phyloP scores from a whole-genome alignment of 2,113 vertebrate genomes.

The Macquaria ambigua region DNA sequence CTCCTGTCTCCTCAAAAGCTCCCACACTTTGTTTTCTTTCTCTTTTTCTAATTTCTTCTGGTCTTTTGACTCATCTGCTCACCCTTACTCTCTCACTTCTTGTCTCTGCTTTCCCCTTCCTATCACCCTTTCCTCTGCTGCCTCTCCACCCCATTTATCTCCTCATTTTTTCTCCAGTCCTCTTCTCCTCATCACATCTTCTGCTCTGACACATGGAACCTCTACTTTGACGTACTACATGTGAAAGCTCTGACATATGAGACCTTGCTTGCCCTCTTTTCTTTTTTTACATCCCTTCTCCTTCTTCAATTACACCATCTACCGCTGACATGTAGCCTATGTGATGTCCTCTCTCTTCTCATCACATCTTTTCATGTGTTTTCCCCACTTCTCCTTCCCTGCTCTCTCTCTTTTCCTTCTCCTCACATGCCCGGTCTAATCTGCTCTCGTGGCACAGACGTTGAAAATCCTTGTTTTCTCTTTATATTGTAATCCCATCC shows the following conservation, averaged over 20 bases:
- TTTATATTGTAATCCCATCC: slow-evolving; percentile 13
- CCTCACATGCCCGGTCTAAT: slow-evolving; percentile 8
- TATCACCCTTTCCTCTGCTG: not conserved
- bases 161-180: not conserved
- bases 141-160: not conserved
- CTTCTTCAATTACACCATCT: slow-evolving; percentile 39
- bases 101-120: not conserved
- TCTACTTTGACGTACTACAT: slow-evolving; percentile 27
- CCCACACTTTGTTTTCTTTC: not conserved
- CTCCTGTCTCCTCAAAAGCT: not conserved
- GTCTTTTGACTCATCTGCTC: not conserved
- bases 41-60: not conserved
- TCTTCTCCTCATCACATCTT: not conserved
- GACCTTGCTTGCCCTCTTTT: not conserved
- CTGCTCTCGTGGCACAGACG: not conserved
- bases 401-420: slow-evolving; percentile 6
- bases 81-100: not conserved
- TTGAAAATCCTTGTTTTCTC: slow-evolving; percentile 5
- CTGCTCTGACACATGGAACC: slow-evolving; percentile 29
- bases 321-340: slow-evolving; percentile 14
- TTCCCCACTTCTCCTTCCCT: slow-evolving; percentile 15
- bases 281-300: not conserved
- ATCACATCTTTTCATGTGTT: slow-evolving; percentile 30
- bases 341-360: slow-evolving; percentile 36
- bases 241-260: slow-evolving; percentile 34